Evolutionary conservation across 2,797 vertebrate species (phyloP).

Genomic region (Craterocephalus amniculus): DNA sequence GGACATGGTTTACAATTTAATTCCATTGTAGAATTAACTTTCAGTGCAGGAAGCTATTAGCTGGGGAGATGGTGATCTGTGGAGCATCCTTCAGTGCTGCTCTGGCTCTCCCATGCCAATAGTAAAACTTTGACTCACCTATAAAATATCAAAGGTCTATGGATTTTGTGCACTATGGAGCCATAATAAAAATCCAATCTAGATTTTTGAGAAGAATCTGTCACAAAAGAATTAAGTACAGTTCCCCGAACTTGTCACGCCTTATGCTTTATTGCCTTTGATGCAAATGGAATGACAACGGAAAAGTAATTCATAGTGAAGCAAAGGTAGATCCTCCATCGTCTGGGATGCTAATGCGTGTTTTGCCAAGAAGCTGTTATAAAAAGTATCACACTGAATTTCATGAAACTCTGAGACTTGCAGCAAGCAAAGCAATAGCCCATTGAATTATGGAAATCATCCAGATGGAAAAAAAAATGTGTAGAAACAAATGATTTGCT

Average conservation of each 20-base stretch:
- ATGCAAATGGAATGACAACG: constrained; percentile 39
- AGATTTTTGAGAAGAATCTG: constrained; percentile 61
- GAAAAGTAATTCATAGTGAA: constrained; percentile 18
- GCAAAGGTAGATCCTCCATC: constrained; percentile 7
- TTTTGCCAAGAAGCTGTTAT: not conserved
- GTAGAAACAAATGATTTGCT: not conserved
- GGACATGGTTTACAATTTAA: constrained; percentile 85
- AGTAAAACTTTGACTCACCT: constrained; percentile 64
- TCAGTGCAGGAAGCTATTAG: constrained; percentile 74
- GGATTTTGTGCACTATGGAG: constrained; percentile 60
- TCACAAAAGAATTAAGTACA: constrained; percentile 50
- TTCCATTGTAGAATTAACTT: constrained; percentile 79
- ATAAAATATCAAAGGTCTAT: constrained; percentile 57
- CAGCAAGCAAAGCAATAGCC: not conserved
- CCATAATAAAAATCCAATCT: constrained; percentile 69
- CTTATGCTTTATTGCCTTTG: constrained; percentile 35
- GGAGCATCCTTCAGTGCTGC: constrained; percentile 34
- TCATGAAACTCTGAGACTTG: not conserved
- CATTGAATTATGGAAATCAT: too few relatives aligned
- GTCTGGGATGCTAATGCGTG: not conserved
- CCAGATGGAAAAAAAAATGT: not conserved
- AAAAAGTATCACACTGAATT: not conserved
- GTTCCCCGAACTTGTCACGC: constrained; percentile 44
- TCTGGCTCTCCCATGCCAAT: constrained; percentile 64
- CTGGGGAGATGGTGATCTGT: constrained; percentile 53